Evolutionary conservation across 2,113 vertebrate genomes (phyloP).

Genomic region (Phyllopteryx taeniolatus): DNA sequence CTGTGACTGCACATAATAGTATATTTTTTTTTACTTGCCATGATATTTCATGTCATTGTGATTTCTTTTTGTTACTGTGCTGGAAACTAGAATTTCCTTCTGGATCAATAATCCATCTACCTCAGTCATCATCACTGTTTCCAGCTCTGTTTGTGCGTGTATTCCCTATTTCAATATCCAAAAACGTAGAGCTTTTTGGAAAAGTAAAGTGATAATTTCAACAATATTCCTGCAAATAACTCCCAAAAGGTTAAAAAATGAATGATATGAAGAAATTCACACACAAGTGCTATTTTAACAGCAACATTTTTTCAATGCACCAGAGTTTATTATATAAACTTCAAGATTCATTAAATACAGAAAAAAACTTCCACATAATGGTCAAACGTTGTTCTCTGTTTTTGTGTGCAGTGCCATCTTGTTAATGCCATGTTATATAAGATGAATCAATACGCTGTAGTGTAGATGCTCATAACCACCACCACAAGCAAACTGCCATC

Average conservation of each 20-base stretch:
- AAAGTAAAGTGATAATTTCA: too few relatives aligned
- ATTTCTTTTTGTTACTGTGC: neutral
- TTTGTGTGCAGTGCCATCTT: slow-evolving; percentile 33
- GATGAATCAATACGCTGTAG: slow-evolving; percentile 80
- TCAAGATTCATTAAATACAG: neutral
- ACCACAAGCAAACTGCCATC: slow-evolving; percentile 67
- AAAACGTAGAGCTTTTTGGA: too few relatives aligned
- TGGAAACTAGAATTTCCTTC: too few relatives aligned
- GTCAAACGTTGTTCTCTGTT: slow-evolving; percentile 3
- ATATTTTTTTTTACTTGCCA: too few relatives aligned
- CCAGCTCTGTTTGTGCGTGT: too few relatives aligned
- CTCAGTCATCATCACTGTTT: too few relatives aligned
- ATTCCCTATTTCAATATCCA: too few relatives aligned
- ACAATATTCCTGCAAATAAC: too few relatives aligned
- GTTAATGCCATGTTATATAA: slow-evolving; percentile 81
- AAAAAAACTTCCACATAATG: neutral
- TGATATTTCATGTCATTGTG: neutral
- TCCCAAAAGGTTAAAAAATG: too few relatives aligned
- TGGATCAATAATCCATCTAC: too few relatives aligned
- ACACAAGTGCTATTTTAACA: neutral
- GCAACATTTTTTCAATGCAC: too few relatives aligned
- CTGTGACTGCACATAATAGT: too few relatives aligned
- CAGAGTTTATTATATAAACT: neutral
- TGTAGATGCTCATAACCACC: slow-evolving; percentile 66
- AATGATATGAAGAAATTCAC: neutral